Evolutionary conservation across 2,797 vertebrate genomes (phyloP).

Genomic region (Megaceryle alcyon): DNA sequence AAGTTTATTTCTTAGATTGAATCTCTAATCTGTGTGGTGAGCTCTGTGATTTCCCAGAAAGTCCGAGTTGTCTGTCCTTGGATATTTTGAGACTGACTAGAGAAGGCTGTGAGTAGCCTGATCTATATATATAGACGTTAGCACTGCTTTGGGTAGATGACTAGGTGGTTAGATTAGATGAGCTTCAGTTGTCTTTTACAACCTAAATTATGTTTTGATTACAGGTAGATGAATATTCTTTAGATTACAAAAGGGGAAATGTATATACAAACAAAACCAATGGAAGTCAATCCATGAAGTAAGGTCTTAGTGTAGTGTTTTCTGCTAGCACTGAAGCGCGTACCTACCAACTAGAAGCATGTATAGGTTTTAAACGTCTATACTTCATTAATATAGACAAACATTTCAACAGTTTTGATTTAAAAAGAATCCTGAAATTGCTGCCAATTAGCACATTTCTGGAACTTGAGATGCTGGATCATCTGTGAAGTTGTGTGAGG

Average conservation of each 20-base stretch:
- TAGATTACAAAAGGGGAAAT: neutral
- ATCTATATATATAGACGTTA: neutral
- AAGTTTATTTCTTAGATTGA: neutral
- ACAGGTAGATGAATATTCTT: neutral
- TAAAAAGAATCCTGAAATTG: neutral
- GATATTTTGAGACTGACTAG: neutral
- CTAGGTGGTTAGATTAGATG: neutral
- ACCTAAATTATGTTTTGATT: neutral
- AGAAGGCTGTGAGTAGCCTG: neutral
- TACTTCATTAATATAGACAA: neutral
- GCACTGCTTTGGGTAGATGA: neutral
- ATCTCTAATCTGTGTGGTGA: neutral
- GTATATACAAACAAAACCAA: neutral
- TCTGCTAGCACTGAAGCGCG: neutral
- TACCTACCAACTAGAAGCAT: neutral
- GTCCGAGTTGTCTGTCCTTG: neutral
- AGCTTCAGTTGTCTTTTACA: neutral
- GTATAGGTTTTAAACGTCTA: neutral
- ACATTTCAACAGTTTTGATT: neutral
- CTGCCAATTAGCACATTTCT: neutral
- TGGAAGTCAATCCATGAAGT: neutral
- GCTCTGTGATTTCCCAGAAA: neutral
- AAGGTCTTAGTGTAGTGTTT: neutral
- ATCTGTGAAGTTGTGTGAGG: neutral
- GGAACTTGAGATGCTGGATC: neutral